Evolutionary conservation across 2,888 invertebrate genomes (phyloP), one percentile per base, ranked within the genome.

Genomic region (Pheosia tremula): DNA sequence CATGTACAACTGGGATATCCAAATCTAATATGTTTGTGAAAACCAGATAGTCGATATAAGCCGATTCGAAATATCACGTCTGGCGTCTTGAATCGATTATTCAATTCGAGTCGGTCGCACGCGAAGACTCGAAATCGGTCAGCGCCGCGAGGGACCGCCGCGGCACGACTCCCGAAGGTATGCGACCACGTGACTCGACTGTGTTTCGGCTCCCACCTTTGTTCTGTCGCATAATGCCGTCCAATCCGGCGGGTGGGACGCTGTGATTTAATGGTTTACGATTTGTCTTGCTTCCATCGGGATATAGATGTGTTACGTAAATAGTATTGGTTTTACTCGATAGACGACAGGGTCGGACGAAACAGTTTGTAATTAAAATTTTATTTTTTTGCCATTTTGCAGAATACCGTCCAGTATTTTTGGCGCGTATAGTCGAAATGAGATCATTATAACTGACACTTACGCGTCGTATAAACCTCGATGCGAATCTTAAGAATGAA

Each of bases 61-160:
- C 57, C 68, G 71, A 70, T 67, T 71, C 60, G 41, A 69, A 69
- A 71, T 66, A 74, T 68, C 63, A 68, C 67, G 69, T 73, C 69
- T 64, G 65, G 62, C 77, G 78, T 84, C 77, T 76, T 72, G 79
- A 86, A 89, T 89, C 87, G 88, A 90, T 89, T 86, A 86, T 86
- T 82, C 84, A 80, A 88, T 91, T 87, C 80, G 80, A 82, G 88
- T 82, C 84, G 86, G 80, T 86, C 84, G 87, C 87, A 86, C 87
- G 86, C 82, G 86, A 81, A 80, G 73, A 80, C 78, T 82, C 78
- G 78, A 84, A 88, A 82, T 87, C 89, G 91, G 89, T 85, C 89
- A 85, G 83, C 74, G 71, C 81, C 82, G 78, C 81, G 72, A 74
- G 82, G 79, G 77, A 71, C 58, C 70, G 59, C 64, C 69, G 66